These are phyloP conservation scores for Pithys albifrons DNA, from an alignment of 2,113 vertebrate species.

Conservation along the genomic window DNA sequence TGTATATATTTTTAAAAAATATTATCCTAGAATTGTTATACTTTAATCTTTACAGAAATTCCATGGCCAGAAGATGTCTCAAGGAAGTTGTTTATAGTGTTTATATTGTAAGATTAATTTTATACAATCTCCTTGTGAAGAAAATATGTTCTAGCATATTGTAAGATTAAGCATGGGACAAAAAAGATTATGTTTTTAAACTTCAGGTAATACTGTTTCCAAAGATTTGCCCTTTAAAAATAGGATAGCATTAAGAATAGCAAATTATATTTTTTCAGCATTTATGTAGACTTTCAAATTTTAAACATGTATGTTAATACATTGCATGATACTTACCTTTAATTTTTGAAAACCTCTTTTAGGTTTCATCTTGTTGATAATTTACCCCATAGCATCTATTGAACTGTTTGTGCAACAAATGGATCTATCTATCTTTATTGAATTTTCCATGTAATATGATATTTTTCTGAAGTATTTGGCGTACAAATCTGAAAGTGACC, in stretches of 20 bases:
- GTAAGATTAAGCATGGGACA: not conserved
- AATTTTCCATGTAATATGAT: not conserved
- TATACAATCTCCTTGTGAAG: conserved; percentile 36
- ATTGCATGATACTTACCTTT: conserved; percentile 23
- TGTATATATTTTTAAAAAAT: conserved; percentile 50
- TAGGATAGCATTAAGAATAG: not conserved
- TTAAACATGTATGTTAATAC: not conserved
- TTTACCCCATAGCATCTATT: not conserved
- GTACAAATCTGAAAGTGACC: conserved; percentile 29
- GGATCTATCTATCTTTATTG: not conserved
- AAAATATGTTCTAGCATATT: not conserved
- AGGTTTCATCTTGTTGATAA: conserved; percentile 11
- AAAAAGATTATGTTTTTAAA: conserved; percentile 50
- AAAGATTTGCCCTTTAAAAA: conserved; percentile 11
- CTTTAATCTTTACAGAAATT: conserved; percentile 12
- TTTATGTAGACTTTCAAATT: conserved; percentile 30
- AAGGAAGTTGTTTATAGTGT: conserved; percentile 60
- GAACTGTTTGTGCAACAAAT: not conserved
- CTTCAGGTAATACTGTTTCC: not conserved
- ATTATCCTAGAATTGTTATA: conserved; percentile 13
- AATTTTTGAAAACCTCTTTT: conserved; percentile 14
- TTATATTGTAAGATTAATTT: conserved; percentile 57
- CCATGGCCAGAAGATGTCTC: conserved; percentile 14
- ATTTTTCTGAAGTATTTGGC: conserved; percentile 14
- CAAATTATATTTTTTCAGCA: not conserved